A percentile compares a stretch with the other conserved stretches of the same genome.
Evolutionary conservation across 53 echinoderm and acorn worm genomes (phyloP).

Genomic region (Mesocentrotus franciscanus): DNA sequence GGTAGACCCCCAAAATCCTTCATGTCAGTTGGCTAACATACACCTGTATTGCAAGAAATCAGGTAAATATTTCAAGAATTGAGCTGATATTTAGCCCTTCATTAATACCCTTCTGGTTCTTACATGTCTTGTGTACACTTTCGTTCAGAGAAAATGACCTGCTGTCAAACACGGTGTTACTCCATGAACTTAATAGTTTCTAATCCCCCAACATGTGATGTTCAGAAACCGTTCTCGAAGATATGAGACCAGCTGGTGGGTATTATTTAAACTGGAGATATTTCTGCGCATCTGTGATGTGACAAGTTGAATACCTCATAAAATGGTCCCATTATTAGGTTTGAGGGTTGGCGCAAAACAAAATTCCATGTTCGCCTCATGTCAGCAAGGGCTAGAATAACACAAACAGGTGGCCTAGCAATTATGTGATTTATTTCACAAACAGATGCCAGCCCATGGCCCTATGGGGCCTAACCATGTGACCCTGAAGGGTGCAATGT

Average conservation of each 20-base stretch:
- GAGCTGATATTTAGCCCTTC: too few relatives aligned
- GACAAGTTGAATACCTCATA: conserved; percentile 37
- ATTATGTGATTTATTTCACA: conserved; percentile 60
- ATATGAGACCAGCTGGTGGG: not conserved
- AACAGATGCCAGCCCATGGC: conserved; percentile 40
- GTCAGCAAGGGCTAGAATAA: conserved; percentile 34
- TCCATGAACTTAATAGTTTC: not conserved
- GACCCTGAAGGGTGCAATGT: not conserved
- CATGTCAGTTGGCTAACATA: not conserved
- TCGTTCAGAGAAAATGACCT: not conserved
- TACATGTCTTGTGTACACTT: too few relatives aligned
- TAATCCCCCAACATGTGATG: not conserved
- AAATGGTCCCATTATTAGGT: conserved; percentile 26
- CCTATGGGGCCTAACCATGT: conserved; percentile 2
- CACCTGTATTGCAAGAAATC: not conserved
- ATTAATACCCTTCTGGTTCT: too few relatives aligned
- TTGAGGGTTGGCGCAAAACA: conserved; percentile 18
- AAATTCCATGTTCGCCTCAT: conserved; percentile 36
- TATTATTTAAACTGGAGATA: not conserved
- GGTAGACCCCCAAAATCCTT: not conserved
- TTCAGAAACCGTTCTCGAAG: not conserved
- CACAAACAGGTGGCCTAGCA: conserved; percentile 51
- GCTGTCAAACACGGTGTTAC: not conserved
- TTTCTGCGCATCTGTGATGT: conserved; percentile 10
- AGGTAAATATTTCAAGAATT: too few relatives aligned